Percentiles rank a stretch among this genome's conserved stretches.
These are phyloP conservation scores for Labeo rohita DNA, from an alignment of 2,113 vertebrate species.

Conservation along the genomic window DNA sequence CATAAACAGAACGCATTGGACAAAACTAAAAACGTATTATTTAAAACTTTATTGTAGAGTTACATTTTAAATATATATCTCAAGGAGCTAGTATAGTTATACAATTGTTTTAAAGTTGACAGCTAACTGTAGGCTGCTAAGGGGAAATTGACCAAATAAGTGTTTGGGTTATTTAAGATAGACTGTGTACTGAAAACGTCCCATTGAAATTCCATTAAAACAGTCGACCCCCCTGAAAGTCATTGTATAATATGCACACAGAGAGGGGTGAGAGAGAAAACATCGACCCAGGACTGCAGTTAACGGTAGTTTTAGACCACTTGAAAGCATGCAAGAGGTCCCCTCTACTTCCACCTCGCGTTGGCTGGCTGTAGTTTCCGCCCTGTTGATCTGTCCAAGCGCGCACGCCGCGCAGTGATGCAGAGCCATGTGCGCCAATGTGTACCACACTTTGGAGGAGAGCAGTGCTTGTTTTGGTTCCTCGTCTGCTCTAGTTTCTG, in stretches of 20 bases:
- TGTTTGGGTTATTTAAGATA: not conserved
- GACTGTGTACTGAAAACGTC: not conserved
- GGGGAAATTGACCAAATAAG: not conserved
- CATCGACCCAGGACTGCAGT: not conserved
- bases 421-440: slow-evolving; percentile 33
- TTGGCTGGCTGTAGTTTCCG: slow-evolving; percentile 8
- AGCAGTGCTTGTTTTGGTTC: not conserved
- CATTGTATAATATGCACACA: not conserved
- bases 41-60: not conserved
- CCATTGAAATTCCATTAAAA: not conserved
- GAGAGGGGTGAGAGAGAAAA: not conserved
- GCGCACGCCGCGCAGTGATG: slow-evolving; percentile 29
- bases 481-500: not conserved
- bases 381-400: not conserved
- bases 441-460: not conserved
- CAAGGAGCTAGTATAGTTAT: not conserved
- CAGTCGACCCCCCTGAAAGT: not conserved
- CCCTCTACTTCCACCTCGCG: not conserved
- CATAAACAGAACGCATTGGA: not conserved
- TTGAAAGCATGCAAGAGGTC: not conserved
- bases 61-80: not conserved
- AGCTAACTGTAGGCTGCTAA: not conserved
- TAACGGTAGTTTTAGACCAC: not conserved
- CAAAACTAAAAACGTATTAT: not conserved
- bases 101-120: not conserved